Evolutionary conservation across 2,113 vertebrate genomes (phyloP).

Genomic region (Istiophorus platypterus): DNA sequence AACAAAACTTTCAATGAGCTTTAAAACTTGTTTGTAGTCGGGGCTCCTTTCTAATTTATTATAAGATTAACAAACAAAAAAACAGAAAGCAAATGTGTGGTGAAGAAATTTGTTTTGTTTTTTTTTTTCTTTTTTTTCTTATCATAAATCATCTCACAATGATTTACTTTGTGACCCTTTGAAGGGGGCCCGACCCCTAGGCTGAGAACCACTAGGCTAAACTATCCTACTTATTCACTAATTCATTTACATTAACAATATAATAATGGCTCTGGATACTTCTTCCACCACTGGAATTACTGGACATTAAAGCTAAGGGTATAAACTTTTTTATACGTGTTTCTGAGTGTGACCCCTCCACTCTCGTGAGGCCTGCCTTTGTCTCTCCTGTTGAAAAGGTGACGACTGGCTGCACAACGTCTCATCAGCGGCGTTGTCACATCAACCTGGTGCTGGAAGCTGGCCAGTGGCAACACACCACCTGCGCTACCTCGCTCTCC

Average conservation of each 20-base stretch:
- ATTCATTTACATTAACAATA: too few species aligned
- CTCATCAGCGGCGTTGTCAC: constrained; percentile 35
- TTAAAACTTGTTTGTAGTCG: too few species aligned
- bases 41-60: too few species aligned
- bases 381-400: constrained; percentile 47
- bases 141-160: background rate
- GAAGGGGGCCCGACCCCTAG: background rate
- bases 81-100: background rate
- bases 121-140: background rate
- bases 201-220: too few species aligned
- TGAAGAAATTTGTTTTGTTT: background rate
- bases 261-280: background rate
- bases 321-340: background rate
- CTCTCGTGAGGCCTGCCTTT: background rate
- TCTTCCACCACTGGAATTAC: background rate
- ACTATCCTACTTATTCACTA: too few species aligned
- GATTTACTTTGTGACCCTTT: background rate
- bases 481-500: constrained; percentile 50
- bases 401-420: constrained; percentile 33
- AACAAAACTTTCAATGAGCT: too few species aligned
- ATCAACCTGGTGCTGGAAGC: constrained; percentile 10
- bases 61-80: background rate
- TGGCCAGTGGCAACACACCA: constrained; percentile 40
- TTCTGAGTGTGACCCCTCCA: background rate
- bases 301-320: background rate